A percentile compares a stretch with the other conserved stretches of the same genome.
Evolutionary conservation across 2,888 invertebrate species (phyloP).

Genomic region (Epirrita christyi): DNA sequence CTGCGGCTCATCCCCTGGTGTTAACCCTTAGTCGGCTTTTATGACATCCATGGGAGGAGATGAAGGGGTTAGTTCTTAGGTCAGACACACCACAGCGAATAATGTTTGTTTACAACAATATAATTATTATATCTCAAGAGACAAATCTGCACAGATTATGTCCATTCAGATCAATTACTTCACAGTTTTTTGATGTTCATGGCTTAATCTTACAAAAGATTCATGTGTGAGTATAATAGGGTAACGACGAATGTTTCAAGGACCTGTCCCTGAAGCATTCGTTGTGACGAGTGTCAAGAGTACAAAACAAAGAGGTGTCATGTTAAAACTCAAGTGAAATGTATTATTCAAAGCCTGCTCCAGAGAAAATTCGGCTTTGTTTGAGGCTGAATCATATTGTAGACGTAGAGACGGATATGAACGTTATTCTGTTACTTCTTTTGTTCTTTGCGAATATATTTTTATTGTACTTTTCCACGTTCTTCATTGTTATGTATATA

Average conservation of each 20-base stretch:
- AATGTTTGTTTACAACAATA: too few relatives aligned
- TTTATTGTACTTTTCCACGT: background rate
- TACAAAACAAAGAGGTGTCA: slow-evolving; percentile 67
- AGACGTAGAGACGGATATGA: slow-evolving; percentile 42
- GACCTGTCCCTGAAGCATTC: slow-evolving; percentile 35
- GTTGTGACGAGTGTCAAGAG: slow-evolving; percentile 50
- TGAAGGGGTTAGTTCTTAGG: too few relatives aligned
- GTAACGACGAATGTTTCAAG: too few relatives aligned
- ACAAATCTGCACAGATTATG: too few relatives aligned
- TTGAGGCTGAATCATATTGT: slow-evolving; percentile 54
- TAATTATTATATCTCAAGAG: too few relatives aligned
- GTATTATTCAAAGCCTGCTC: slow-evolving; percentile 66
- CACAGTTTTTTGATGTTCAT: too few relatives aligned
- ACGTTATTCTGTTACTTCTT: slow-evolving; percentile 38
- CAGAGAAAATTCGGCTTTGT: slow-evolving; percentile 61
- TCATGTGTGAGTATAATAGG: slow-evolving; percentile 6
- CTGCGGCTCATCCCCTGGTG: too few relatives aligned
- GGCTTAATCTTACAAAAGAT: background rate
- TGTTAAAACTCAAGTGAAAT: slow-evolving; percentile 70
- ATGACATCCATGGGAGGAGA: too few relatives aligned
- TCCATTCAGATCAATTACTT: too few relatives aligned
- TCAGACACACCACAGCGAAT: too few relatives aligned
- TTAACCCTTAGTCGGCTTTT: too few relatives aligned
- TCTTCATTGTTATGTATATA: too few relatives aligned
- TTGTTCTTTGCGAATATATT: slow-evolving; percentile 22